Percentiles rank a stretch among this genome's conserved stretches.
Conservation (phyloP, 2,797 vertebrate species). For the Prunella strophiata region DNA sequence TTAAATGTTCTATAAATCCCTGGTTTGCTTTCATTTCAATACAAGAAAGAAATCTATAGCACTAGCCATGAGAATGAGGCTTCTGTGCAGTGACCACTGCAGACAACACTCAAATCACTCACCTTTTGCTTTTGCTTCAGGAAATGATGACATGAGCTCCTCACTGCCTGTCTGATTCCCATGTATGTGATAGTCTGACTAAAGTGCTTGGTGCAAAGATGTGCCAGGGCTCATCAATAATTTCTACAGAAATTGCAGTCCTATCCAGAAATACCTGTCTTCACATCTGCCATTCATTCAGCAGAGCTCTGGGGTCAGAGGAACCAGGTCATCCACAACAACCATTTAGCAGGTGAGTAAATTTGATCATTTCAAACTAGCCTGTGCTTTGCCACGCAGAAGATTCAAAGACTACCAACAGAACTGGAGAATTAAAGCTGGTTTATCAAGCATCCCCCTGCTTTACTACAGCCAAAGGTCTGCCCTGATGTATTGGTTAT, state of each 20-base stretch:
- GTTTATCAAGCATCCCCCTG: background rate
- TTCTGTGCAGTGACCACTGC: background rate
- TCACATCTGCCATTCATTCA: background rate
- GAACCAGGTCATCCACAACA: rapidly evolving
- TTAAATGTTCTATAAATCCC: background rate
- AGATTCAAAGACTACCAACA: background rate
- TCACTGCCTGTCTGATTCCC: background rate
- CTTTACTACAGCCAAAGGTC: background rate
- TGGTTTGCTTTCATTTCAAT: background rate
- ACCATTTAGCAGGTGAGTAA: background rate
- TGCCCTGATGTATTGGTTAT: background rate
- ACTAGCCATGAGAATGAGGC: background rate
- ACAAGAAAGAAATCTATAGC: background rate
- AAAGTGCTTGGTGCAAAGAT: background rate
- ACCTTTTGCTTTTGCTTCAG: background rate
- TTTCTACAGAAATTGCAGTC: background rate
- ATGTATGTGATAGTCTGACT: background rate
- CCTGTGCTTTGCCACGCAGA: background rate
- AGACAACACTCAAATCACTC: background rate
- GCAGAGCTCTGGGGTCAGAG: background rate
- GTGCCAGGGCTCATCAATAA: background rate
- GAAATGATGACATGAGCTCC: background rate
- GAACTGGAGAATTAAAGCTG: background rate
- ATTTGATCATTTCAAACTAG: background rate
- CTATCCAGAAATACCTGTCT: background rate